Conservation (phyloP, 2,888 invertebrate genomes). For the Augiades crinisus region DNA sequence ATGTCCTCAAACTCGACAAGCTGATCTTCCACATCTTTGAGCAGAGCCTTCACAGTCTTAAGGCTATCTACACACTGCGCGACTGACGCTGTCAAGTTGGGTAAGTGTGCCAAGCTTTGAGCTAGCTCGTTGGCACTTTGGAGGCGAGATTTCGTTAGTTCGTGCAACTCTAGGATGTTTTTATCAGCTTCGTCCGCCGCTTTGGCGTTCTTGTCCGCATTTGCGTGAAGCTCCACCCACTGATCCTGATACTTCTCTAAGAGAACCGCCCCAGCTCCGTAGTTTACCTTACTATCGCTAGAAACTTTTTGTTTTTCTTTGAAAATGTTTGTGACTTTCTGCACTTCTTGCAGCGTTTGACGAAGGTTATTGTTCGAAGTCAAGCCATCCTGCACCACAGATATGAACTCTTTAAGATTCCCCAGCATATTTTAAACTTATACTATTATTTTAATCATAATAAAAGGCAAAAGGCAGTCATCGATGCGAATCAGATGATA, state of each 20-base stretch:
- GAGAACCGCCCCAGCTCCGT: slow-evolving; percentile 85
- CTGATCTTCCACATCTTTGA: slow-evolving; percentile 84
- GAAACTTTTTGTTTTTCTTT: slow-evolving; percentile 60
- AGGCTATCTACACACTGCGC: slow-evolving; percentile 77
- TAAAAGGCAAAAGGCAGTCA: neutral
- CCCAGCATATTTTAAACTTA: slow-evolving; percentile 57
- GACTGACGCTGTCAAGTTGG: slow-evolving; percentile 63
- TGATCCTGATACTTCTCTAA: slow-evolving; percentile 86
- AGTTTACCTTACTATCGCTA: slow-evolving; percentile 64
- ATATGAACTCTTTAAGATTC: slow-evolving; percentile 72
- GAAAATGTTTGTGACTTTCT: slow-evolving; percentile 67
- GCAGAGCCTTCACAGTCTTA: slow-evolving; percentile 76
- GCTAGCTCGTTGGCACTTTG: slow-evolving; percentile 62
- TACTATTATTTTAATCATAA: neutral
- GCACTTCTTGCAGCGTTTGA: slow-evolving; percentile 70
- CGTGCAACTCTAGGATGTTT: slow-evolving; percentile 60
- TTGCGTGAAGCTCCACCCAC: slow-evolving; percentile 86
- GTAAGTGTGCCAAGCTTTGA: slow-evolving; percentile 58
- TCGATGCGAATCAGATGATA: neutral
- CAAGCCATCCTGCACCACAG: slow-evolving; percentile 72
- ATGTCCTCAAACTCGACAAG: slow-evolving; percentile 84
- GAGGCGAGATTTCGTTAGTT: slow-evolving; percentile 50
- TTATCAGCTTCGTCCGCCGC: slow-evolving; percentile 79
- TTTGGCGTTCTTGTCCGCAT: slow-evolving; percentile 85
- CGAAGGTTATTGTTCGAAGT: slow-evolving; percentile 63